phyloP scores from a whole-genome alignment of 2,888 invertebrate genomes.

The Cerceris ruficornis region DNA sequence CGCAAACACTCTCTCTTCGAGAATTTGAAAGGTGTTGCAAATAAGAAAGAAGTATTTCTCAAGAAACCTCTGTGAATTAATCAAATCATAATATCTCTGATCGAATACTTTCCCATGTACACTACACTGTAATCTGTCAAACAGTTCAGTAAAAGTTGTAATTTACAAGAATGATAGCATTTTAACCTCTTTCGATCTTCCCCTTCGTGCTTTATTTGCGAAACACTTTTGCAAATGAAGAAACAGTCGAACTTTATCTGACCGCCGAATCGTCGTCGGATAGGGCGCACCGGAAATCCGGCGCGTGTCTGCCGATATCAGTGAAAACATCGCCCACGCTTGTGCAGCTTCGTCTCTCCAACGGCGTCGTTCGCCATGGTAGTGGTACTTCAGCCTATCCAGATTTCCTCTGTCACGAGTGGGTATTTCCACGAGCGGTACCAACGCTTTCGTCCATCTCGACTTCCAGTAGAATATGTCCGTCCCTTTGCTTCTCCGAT shows the following conservation, averaged over 20 bases:
- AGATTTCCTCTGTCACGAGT: constrained; percentile 21
- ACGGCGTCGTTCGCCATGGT: no score
- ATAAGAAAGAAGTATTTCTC: no score
- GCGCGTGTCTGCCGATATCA: constrained; percentile 64
- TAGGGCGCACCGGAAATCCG: constrained; percentile 69
- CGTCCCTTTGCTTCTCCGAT: neutral
- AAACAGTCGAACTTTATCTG: constrained; percentile 44
- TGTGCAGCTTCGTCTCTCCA: constrained; percentile 7
- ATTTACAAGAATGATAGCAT: no score
- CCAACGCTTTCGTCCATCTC: constrained; percentile 15
- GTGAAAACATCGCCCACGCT: constrained; percentile 56
- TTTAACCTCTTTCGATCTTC: neutral
- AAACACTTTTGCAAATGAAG: constrained; percentile 25
- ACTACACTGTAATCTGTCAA: no score
- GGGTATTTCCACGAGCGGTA: constrained; percentile 9
- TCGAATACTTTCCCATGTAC: no score
- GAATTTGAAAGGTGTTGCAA: no score
- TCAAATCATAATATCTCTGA: no score
- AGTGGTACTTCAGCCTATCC: constrained; percentile 1
- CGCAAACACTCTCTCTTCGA: no score
- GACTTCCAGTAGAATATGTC: neutral
- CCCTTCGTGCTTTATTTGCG: neutral
- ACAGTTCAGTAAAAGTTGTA: no score
- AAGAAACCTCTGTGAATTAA: no score
- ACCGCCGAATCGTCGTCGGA: constrained; percentile 52